Evolutionary conservation across 2,888 invertebrate genomes (phyloP).

Genomic region (Onthophagus sagittarius): DNA sequence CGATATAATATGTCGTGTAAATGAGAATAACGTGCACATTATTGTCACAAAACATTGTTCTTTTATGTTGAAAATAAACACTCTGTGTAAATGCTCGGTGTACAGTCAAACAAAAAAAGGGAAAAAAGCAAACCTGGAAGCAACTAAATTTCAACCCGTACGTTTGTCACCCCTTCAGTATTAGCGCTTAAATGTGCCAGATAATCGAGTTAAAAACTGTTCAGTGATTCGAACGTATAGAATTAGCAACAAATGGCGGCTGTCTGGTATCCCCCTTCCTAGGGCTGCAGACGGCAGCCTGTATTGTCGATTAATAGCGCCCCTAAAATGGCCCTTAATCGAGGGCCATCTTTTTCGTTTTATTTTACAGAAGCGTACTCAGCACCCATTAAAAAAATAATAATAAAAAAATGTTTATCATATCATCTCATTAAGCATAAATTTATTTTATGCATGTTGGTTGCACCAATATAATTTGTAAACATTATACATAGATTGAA

Average conservation of each 20-base stretch:
- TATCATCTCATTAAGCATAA: too few species aligned
- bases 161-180: constrained; percentile 6
- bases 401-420: too few species aligned
- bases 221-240: constrained; percentile 25
- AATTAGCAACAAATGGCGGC: constrained; percentile 26
- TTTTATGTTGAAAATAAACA: too few species aligned
- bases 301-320: not conserved
- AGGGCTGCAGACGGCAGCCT: not conserved
- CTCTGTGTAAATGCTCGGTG: too few species aligned
- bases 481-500: too few species aligned
- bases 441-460: too few species aligned
- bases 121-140: not conserved
- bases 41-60: not conserved
- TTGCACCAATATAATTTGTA: too few species aligned
- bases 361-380: not conserved
- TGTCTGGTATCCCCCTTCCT: not conserved
- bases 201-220: constrained; percentile 25
- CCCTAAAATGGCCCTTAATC: not conserved
- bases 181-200: constrained; percentile 18
- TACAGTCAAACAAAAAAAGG: not conserved
- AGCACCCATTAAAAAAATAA: not conserved
- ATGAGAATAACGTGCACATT: not conserved
- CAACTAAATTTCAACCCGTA: not conserved
- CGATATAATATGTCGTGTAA: not conserved
- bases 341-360: not conserved